These are phyloP conservation scores for Oceanodroma tethys DNA, from an alignment of 2,113 vertebrate species.

Conservation along the genomic window DNA sequence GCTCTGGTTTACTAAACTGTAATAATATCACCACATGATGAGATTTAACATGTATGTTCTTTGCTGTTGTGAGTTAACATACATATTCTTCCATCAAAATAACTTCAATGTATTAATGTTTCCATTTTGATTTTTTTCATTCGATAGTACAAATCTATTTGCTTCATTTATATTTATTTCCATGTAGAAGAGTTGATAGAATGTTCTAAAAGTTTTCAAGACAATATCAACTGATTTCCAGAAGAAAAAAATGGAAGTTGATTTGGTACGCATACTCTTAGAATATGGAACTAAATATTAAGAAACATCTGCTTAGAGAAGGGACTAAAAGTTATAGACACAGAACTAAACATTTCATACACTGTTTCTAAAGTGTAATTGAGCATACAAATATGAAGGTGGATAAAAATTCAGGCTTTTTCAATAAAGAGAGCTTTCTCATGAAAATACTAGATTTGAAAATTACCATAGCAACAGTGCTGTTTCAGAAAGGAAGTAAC, in stretches of 20 bases:
- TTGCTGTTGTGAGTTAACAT: neutral
- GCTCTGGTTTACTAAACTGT: neutral
- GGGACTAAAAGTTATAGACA: neutral
- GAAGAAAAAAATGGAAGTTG: neutral
- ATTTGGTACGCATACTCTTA: neutral
- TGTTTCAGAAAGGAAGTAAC: neutral
- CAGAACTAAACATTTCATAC: slow-evolving; percentile 30
- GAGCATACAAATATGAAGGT: slow-evolving; percentile 19
- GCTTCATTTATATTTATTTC: neutral
- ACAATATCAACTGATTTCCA: neutral
- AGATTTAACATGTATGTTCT: neutral
- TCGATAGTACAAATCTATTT: neutral
- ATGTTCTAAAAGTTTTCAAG: neutral
- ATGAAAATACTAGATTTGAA: neutral
- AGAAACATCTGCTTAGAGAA: neutral
- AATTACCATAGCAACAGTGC: slow-evolving; percentile 41
- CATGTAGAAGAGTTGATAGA: neutral
- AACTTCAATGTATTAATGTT: neutral
- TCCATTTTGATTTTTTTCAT: neutral
- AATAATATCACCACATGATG: neutral
- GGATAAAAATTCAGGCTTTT: slow-evolving; percentile 30
- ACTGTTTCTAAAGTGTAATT: slow-evolving; percentile 48
- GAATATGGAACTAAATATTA: slow-evolving; percentile 35
- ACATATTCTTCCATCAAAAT: neutral
- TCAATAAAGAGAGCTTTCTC: slow-evolving; percentile 13